Conservation (phyloP, 2,797 vertebrate species). For the Numenius phaeopus region DNA sequence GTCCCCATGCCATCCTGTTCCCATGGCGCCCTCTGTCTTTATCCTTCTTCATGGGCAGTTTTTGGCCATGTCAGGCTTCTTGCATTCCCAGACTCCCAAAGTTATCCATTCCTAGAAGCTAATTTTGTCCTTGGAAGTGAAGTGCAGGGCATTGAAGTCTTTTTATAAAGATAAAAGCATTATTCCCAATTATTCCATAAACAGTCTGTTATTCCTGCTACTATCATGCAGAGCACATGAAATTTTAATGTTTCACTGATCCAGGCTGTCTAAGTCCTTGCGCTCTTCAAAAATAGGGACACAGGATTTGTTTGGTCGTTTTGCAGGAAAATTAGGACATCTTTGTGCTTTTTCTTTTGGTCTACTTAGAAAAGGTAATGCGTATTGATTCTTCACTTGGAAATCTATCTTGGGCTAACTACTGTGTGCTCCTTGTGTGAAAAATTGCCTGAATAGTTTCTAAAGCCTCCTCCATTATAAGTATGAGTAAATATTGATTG, state of each 20-base stretch:
- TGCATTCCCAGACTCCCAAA: background rate
- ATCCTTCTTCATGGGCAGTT: accelerated
- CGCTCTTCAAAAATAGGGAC: background rate
- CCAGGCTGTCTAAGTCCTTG: background rate
- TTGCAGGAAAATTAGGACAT: background rate
- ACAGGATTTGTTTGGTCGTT: background rate
- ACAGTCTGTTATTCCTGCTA: background rate
- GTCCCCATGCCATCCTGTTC: background rate
- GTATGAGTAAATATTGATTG: background rate
- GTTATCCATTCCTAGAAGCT: background rate
- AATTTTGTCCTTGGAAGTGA: background rate
- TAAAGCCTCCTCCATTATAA: background rate
- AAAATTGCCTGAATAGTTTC: background rate
- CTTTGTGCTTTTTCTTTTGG: background rate
- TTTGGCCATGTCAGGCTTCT: background rate
- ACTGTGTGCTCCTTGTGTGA: background rate
- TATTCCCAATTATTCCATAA: background rate
- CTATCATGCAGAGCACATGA: background rate
- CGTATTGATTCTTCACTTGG: background rate
- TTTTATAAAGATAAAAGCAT: background rate
- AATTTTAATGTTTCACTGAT: slow-evolving; percentile 5
- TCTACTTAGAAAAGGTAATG: background rate
- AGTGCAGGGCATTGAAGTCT: background rate
- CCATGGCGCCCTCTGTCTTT: background rate
- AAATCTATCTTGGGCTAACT: background rate